Base-by-base conservation (phyloP, 2,797 vertebrate species). In the Cynopterus sphinx region DNA sequence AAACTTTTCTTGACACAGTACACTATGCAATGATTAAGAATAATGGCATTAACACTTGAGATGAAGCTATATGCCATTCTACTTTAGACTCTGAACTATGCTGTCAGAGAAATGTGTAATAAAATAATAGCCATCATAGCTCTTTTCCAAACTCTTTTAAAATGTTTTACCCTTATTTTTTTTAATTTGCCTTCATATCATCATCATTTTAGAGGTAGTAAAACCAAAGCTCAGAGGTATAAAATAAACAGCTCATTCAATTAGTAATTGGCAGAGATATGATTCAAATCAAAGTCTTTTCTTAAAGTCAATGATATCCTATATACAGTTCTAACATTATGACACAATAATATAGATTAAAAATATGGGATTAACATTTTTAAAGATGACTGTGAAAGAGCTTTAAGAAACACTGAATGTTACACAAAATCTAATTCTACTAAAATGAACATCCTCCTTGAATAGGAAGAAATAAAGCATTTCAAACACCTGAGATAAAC, bases 131-230 rank as follows among this genome's bases (percentile, higher is more conserved):
- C 8, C 19, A 74, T 53, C 1, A 21, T 51, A 94, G 31, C 3
- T 74, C 17, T 79, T 78, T 77, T 24, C 4, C 49, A 86, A 9
- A 5, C 1, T 63, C 6, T 57, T 26, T 82, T 81, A 53, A 77
- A 96, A 61, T 79, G 6, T 83, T 68, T 79, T 73, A 53, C 4
- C 16, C 91, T 88, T 0, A 43, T 51, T 90, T 96, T 96, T 88
- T 7, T 85, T 61, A 78, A 8, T 41, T 79, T 65, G 28, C 68
- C 36, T n/a, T 90, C 41, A 51, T 68, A 65, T 57, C 26, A 84
- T 21, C 78, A 82, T 77, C 57, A 51, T 61, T 83, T 39, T 67
- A 79, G 8, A 84, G 2, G 31, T 63, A 70, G 9, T 51, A 57
- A 94, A 85, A 77, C 3, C 7, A 61, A 94, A 87, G 11, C 22